A percentile compares a stretch with the other conserved stretches of the same genome.
These are phyloP conservation scores for Gastrophryne carolinensis DNA, from an alignment of 2,797 vertebrate species.

Conservation along the genomic window DNA sequence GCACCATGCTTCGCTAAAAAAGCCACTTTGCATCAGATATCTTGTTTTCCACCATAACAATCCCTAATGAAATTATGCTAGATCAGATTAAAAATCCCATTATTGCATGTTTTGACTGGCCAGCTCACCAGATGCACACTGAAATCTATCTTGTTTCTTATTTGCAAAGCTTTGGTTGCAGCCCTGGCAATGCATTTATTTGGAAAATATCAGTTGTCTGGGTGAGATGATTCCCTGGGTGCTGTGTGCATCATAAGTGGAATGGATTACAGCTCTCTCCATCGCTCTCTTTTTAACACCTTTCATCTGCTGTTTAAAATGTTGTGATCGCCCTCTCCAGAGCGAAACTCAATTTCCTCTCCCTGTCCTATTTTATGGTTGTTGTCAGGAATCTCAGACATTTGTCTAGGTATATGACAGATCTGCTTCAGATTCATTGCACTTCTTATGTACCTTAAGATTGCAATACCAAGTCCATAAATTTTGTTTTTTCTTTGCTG, in stretches of 20 bases:
- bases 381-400: constrained; percentile 65
- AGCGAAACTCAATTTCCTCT: constrained; percentile 61
- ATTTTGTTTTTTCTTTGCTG: constrained; percentile 69
- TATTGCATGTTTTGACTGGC: constrained; percentile 34
- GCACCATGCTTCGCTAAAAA: neutral
- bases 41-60: neutral
- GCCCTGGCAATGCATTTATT: constrained; percentile 39
- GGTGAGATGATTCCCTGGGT: constrained; percentile 46
- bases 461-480: constrained; percentile 74
- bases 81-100: neutral
- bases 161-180: constrained; percentile 14
- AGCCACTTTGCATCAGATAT: constrained; percentile 3
- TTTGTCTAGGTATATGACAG: constrained; percentile 68
- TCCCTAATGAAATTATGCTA: constrained; percentile 4
- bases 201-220: constrained; percentile 47
- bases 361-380: constrained; percentile 66
- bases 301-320: constrained; percentile 60
- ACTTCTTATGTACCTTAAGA: constrained; percentile 72
- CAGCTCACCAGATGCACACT: constrained; percentile 26
- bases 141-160: constrained; percentile 29
- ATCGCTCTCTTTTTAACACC: constrained; percentile 55
- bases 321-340: constrained; percentile 61
- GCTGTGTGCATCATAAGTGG: constrained; percentile 45
- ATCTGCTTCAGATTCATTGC: constrained; percentile 70
- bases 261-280: constrained; percentile 54